Evolutionary conservation across 2,888 invertebrate species (phyloP), one percentile per base, ranked within the genome.

Genomic region (Heliconius sara): DNA sequence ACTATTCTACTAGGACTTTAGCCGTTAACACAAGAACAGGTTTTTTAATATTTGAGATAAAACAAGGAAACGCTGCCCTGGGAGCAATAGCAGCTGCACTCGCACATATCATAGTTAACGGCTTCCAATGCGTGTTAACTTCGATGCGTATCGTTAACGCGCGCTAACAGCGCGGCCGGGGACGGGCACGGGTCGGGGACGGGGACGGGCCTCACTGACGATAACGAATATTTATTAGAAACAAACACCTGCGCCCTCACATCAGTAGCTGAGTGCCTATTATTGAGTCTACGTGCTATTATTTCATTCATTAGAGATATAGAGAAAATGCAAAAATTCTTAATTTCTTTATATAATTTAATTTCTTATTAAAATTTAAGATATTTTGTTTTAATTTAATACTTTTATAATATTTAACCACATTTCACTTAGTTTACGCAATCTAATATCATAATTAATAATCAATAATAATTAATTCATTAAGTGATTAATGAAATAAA

Each of bases 221-320:
- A 73, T 73, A 73, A 73, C 34, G 73, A 73, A 73, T 73, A 73
- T 73, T 73, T 73, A 73, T 73, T 73, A 73, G 73, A 60, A 73
- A 22, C 73, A 73, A 73, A 60, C 73, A 73, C 34, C 73, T 73
- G 73, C 57, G 12, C 16, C 34, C 73, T 60, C n/a, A 30, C 34
- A 73, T 60, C 25, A 57, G 13, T n/a, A 9, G 30, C 7, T 16
- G 22, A 73, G 57, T 73, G 7, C 1, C 2, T 34, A 73, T 43
- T 57, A 7, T 60, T 22, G 19, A 47, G 22, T 47, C 25, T 71
- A 52, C 71, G 27, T 52, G 3, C 16, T 47, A 13, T 47, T 25
- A 60, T n/a, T 60, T n/a, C 60, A n/a, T 60, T 9, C 0, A 22
- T 22, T 57, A 57, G 19, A 3, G 22, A 22, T 57, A 57, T 57